Conservation (phyloP, 2,797 vertebrate genomes). For the Myotis myotis region DNA sequence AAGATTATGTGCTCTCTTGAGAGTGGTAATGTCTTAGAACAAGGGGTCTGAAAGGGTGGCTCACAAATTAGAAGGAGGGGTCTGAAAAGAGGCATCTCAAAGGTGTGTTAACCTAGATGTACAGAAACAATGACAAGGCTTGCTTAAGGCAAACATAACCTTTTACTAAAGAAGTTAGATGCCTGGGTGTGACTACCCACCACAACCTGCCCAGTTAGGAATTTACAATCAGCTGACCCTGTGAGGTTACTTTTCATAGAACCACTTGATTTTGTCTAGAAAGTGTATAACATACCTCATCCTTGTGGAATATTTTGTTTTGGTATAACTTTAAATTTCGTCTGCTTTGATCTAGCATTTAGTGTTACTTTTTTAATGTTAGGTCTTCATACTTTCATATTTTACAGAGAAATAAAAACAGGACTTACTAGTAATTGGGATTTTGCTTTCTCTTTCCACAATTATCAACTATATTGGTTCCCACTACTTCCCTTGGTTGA, state of each 20-base stretch:
- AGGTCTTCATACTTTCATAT: neutral
- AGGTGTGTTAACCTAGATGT: neutral
- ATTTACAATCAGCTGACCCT: neutral
- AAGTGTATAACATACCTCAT: neutral
- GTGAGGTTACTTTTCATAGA: neutral
- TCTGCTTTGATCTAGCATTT: neutral
- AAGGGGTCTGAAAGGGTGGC: neutral
- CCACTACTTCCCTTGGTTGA: neutral
- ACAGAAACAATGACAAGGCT: neutral
- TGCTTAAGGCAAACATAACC: neutral
- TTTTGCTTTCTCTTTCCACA: neutral
- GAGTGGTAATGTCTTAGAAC: neutral
- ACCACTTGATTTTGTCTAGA: neutral
- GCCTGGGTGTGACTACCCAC: neutral
- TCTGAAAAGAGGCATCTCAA: neutral
- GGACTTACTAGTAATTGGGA: neutral
- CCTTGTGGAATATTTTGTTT: neutral
- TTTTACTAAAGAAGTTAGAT: neutral
- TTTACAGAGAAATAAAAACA: slow-evolving; percentile 5
- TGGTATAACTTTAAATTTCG: neutral
- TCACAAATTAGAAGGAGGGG: neutral
- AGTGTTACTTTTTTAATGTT: neutral
- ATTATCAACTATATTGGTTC: neutral
- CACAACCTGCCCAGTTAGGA: neutral
- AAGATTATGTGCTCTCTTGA: neutral